Evolutionary conservation across 53 echinoderm and acorn worm species (phyloP).

Genomic region (Apostichopus leukothele): DNA sequence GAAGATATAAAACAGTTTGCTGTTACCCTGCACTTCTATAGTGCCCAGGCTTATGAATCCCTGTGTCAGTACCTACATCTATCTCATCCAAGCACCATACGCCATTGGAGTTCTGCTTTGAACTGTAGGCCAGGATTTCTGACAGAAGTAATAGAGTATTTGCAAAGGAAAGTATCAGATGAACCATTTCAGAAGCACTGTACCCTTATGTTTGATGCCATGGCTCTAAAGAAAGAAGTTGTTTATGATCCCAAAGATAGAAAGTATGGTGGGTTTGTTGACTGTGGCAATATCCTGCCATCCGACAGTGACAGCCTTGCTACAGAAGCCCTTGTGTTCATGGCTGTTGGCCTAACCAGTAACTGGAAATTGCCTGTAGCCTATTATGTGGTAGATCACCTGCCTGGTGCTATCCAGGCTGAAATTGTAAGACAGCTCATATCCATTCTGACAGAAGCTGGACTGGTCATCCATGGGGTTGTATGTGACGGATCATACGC

Average conservation of each 20-base stretch:
- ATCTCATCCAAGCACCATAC: slow-evolving; percentile 58
- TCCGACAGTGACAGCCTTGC: slow-evolving; percentile 49
- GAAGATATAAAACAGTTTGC: slow-evolving; percentile 64
- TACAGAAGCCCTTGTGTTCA: slow-evolving; percentile 67
- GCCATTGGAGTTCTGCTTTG: slow-evolving; percentile 53
- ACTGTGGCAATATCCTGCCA: slow-evolving; percentile 56
- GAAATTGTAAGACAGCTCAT: slow-evolving; percentile 58
- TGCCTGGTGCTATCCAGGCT: slow-evolving; percentile 48
- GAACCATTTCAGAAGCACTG: slow-evolving; percentile 52
- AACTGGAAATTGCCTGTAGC: slow-evolving; percentile 63
- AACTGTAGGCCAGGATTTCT: slow-evolving; percentile 66
- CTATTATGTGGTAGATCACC: slow-evolving; percentile 56
- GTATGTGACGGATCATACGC: slow-evolving; percentile 63
- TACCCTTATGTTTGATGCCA: slow-evolving; percentile 60
- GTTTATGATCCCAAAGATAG: slow-evolving; percentile 53
- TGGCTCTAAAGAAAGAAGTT: slow-evolving; percentile 66
- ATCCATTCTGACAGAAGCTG: slow-evolving; percentile 47
- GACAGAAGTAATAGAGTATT: slow-evolving; percentile 54
- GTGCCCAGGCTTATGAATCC: slow-evolving; percentile 64
- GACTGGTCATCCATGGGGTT: slow-evolving; percentile 56
- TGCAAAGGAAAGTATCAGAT: slow-evolving; percentile 32
- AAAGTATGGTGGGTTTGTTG: slow-evolving; percentile 60
- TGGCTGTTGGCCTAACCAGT: slow-evolving; percentile 54
- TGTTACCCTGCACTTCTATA: slow-evolving; percentile 60
- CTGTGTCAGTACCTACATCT: slow-evolving; percentile 53